Conservation (phyloP, 2,113 vertebrate species). For the Puma concolor region DNA sequence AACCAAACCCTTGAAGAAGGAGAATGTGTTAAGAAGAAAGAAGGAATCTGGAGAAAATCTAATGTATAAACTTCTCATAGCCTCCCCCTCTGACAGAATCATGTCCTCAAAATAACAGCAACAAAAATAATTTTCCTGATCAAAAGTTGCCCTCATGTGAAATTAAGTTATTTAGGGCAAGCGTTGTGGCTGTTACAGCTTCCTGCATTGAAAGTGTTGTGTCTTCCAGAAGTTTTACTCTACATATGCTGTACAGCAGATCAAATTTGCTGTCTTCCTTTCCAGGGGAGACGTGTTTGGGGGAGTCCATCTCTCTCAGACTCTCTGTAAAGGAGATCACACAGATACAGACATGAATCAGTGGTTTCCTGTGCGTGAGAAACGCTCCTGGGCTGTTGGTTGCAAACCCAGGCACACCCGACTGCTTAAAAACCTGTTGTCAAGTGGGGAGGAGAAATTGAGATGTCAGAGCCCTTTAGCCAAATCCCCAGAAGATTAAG, state of each 20-base stretch:
- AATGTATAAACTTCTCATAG: neutral
- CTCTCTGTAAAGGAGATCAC: slow-evolving; percentile 27
- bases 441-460: slow-evolving; percentile 23
- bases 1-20: neutral
- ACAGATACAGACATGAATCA: neutral
- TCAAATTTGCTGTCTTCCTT: neutral
- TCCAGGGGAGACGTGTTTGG: neutral
- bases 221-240: neutral
- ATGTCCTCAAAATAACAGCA: neutral
- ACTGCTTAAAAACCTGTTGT: neutral
- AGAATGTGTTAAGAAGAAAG: neutral
- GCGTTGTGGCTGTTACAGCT: neutral
- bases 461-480: slow-evolving; percentile 19
- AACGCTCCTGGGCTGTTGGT: neutral
- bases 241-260: fast-evolving
- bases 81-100: neutral
- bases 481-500: slow-evolving; percentile 13
- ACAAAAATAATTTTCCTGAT: neutral
- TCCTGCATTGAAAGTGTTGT: neutral
- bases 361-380: neutral
- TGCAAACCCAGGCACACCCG: neutral
- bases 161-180: neutral
- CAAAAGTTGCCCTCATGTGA: neutral
- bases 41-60: neutral
- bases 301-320: neutral